Base-by-base conservation (phyloP, 23 tunicate genomes). In the Trididemnum nubilum region DNA sequence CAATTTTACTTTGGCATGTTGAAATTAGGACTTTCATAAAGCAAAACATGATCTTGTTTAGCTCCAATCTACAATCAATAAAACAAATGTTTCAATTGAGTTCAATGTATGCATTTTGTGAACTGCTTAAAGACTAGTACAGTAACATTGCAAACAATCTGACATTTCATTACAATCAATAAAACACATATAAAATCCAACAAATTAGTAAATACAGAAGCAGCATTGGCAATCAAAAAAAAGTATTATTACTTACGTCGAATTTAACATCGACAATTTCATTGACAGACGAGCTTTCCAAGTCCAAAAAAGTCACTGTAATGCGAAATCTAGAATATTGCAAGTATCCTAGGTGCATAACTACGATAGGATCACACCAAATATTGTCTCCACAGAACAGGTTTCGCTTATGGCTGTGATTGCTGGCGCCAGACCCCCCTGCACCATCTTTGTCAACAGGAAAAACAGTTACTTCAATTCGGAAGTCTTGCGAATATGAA, bases 321-420 rank as follows among this genome's bases (percentile, higher is more conserved):
- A 92, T 82, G 1, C 65, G 81, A 35, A 92, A 64, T 60, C 72
- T 83, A 0, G 90, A 71, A 36, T 82, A 87, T 40, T 71, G 71
- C 5, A 83, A 50, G 51, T 86, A 92, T 22, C 97, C 97, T 34
- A 92, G 85, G 72, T 92, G 97, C 65, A 92, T 63, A n/a, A 92
- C 88, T 73, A 86, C 88, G 2, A 92, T 33, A 40, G 97, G 92
- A 23, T 92, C 92, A 69, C 97, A 92, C 81, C 58, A 77, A 2
- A 64, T 81, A 4, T 73, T 5, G 12, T 82, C 88, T 0, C 71
- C 58, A 65, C 97, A 92, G 2, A 40, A 22, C 33, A 92, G 61
- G 0, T 72, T 83, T n/a, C 97, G 69, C 34, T 71, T 29, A 1
- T 74, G 85, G 25, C 36, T 78, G 69, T 83, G 88, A 34, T 84